These are phyloP conservation scores for Epinotia nisella DNA, from an alignment of 2,888 invertebrate genomes.

Conservation along the genomic window DNA sequence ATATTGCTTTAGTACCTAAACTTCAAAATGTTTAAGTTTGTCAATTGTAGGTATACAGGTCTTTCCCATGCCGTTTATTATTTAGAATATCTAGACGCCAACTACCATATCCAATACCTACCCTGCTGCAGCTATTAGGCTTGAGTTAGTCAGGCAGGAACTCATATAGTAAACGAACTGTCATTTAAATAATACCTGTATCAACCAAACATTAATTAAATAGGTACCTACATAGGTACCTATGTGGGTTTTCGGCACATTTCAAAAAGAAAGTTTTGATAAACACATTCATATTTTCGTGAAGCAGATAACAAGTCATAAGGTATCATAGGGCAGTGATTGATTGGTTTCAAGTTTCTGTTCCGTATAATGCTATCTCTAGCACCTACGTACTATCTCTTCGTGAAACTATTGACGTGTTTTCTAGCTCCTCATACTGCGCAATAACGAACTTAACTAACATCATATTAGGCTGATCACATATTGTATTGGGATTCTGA, in stretches of 20 bases:
- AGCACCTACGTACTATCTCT: slow-evolving; percentile 7
- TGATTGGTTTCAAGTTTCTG: neutral
- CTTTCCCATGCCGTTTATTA: neutral
- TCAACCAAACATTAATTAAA: neutral
- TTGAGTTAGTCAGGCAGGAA: neutral
- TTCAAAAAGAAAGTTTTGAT: neutral
- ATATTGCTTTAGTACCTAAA: neutral
- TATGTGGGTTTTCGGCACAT: neutral
- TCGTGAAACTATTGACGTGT: slow-evolving; percentile 16
- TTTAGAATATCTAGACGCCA: no score
- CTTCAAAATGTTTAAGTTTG: neutral
- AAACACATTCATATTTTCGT: neutral
- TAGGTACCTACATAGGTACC: neutral
- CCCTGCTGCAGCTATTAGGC: neutral
- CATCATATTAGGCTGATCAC: slow-evolving; percentile 32
- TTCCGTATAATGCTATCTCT: slow-evolving; percentile 17
- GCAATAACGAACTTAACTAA: slow-evolving; percentile 34
- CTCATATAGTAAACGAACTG: neutral
- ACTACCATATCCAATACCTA: neutral
- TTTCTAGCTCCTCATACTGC: slow-evolving; percentile 32
- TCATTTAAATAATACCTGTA: neutral
- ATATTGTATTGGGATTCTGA: slow-evolving; percentile 24
- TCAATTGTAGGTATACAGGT: neutral
- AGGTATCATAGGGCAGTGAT: neutral
- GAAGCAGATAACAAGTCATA: neutral